phyloP scores from a whole-genome alignment of 2,888 invertebrate species.

The Drosophila bunnanda region DNA sequence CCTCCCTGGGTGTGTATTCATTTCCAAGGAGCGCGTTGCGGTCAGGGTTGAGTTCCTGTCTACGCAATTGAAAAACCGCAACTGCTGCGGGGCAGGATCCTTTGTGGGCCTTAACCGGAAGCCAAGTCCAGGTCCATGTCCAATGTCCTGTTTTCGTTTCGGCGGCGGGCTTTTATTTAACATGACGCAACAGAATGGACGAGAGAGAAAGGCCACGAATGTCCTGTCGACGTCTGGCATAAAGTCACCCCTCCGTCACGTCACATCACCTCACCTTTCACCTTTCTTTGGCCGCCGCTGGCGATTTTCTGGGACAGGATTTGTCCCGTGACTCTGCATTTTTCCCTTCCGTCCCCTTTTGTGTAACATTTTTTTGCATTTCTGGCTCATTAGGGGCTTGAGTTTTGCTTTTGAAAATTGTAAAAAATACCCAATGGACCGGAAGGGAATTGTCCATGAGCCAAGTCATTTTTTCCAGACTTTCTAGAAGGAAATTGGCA shows the following conservation, averaged over 20 bases:
- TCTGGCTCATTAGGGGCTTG: slow-evolving; percentile 45
- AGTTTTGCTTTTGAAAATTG: slow-evolving; percentile 1
- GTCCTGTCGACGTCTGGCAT: slow-evolving; percentile 71
- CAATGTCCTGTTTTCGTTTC: slow-evolving; percentile 44
- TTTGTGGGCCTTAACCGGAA: slow-evolving; percentile 65
- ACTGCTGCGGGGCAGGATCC: slow-evolving; percentile 54
- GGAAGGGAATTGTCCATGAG: slow-evolving; percentile 1
- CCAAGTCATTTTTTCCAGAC: background rate
- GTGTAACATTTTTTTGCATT: slow-evolving; percentile 37
- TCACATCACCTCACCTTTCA: slow-evolving; percentile 35
- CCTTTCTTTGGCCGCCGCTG: slow-evolving; percentile 64
- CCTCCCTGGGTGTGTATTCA: slow-evolving; percentile 53
- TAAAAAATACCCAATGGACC: background rate
- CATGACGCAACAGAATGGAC: slow-evolving; percentile 74
- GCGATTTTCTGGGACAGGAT: slow-evolving; percentile 58
- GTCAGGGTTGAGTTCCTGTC: slow-evolving; percentile 47
- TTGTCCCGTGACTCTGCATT: slow-evolving; percentile 58
- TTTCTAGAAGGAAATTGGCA: slow-evolving; percentile 15
- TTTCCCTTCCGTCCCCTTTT: slow-evolving; percentile 48
- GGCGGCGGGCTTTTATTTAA: slow-evolving; percentile 73
- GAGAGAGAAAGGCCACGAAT: slow-evolving; percentile 58
- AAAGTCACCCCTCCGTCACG: background rate
- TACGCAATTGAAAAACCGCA: slow-evolving; percentile 76
- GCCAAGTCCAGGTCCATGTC: slow-evolving; percentile 61
- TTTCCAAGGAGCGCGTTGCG: slow-evolving; percentile 62